Evolutionary conservation across 2,797 vertebrate genomes (phyloP).

Genomic region (Diglossa cyanea): DNA sequence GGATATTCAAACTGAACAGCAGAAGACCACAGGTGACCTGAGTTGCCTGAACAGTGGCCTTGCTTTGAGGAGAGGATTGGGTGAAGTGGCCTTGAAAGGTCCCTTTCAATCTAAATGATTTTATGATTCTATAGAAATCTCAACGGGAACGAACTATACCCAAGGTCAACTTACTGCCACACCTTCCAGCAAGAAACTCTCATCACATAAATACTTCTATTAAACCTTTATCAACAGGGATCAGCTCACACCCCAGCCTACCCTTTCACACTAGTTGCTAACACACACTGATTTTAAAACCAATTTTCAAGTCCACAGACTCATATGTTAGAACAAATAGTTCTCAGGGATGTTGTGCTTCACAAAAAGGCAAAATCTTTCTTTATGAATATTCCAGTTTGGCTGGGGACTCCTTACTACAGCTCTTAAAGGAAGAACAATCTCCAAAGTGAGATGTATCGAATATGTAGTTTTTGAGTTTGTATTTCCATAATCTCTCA

Average conservation of each 20-base stretch:
- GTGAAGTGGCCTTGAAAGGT: neutral
- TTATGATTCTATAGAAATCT: neutral
- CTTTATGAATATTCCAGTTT: neutral
- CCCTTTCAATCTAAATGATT: slow-evolving; percentile 26
- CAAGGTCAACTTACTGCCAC: neutral
- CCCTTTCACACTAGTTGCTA: neutral
- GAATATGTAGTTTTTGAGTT: neutral
- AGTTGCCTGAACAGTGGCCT: neutral
- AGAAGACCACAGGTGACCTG: rapidly evolving
- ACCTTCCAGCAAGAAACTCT: neutral
- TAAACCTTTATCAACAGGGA: neutral
- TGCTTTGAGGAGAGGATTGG: neutral
- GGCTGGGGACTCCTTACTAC: neutral
- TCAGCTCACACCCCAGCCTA: neutral
- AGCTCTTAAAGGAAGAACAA: neutral
- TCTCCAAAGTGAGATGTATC: neutral
- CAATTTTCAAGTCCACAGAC: neutral
- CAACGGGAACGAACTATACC: neutral
- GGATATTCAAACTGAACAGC: neutral
- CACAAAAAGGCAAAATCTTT: neutral
- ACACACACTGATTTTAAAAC: neutral
- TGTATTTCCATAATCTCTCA: neutral
- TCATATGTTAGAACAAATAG: rapidly evolving
- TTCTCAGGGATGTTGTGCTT: neutral
- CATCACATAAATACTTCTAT: neutral